These are phyloP conservation scores for Recurvirostra avosetta DNA, from an alignment of 2,113 vertebrate species.

Conservation along the genomic window DNA sequence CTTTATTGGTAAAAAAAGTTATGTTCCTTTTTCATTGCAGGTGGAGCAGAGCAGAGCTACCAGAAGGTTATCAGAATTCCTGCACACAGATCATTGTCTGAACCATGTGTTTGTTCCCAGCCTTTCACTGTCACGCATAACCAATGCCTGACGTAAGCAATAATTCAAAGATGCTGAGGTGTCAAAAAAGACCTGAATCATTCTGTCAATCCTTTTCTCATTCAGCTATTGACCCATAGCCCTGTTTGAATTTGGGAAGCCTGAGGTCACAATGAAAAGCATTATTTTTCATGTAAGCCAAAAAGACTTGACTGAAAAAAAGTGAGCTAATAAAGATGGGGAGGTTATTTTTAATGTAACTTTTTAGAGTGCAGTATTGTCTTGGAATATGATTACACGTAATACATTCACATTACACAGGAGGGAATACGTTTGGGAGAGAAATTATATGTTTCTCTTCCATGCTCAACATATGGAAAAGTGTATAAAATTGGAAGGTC, in stretches of 20 bases:
- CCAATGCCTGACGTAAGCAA: neutral
- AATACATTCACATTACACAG: neutral
- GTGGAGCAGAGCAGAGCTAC: neutral
- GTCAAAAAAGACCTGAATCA: neutral
- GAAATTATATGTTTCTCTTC: neutral
- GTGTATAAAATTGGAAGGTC: neutral
- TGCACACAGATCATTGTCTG: neutral
- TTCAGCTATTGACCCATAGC: neutral
- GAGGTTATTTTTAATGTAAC: neutral
- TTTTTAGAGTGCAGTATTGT: neutral
- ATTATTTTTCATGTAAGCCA: neutral
- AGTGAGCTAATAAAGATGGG: slow-evolving; percentile 2
- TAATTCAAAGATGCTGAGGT: neutral
- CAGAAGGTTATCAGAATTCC: neutral
- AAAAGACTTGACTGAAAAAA: neutral
- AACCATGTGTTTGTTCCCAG: neutral
- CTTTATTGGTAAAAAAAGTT: neutral
- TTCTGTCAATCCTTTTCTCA: neutral
- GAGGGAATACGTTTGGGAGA: neutral
- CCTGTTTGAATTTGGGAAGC: neutral
- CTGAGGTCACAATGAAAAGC: slow-evolving; percentile 11
- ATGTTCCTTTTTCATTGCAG: neutral
- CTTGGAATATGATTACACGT: neutral
- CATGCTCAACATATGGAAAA: neutral
- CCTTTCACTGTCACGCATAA: neutral